Percentiles rank a stretch among this genome's conserved stretches.
These are phyloP conservation scores for Apotomis capreana DNA, from an alignment of 2,888 invertebrate species.

Conservation along the genomic window DNA sequence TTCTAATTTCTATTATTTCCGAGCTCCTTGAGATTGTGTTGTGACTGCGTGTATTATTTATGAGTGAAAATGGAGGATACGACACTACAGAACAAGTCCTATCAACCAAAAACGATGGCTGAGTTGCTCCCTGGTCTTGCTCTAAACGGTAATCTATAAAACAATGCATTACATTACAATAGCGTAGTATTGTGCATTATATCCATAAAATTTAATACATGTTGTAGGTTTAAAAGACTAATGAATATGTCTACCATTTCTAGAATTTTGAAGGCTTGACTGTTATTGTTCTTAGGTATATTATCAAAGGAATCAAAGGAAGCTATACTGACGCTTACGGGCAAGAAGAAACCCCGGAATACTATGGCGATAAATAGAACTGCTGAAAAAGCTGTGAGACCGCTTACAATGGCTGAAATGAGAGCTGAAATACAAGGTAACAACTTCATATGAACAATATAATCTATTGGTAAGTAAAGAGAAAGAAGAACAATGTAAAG, in stretches of 20 bases:
- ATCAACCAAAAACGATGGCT: constrained; percentile 62
- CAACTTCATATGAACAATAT: not conserved
- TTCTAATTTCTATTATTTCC: constrained; percentile 7
- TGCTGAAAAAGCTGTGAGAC: constrained; percentile 59
- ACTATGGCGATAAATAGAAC: constrained; percentile 57
- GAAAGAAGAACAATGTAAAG: no score
- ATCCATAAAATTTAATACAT: not conserved
- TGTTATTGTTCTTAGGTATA: constrained; percentile 56
- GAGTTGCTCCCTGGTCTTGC: constrained; percentile 67
- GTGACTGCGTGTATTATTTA: constrained; percentile 37
- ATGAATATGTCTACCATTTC: no score
- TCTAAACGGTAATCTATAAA: constrained; percentile 57
- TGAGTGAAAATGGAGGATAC: constrained; percentile 57
- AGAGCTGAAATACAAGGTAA: constrained; percentile 60
- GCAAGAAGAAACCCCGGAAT: constrained; percentile 59
- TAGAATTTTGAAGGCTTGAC: not conserved
- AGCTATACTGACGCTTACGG: constrained; percentile 56
- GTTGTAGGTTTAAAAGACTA: not conserved
- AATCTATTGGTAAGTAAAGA: no score
- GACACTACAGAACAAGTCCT: constrained; percentile 50
- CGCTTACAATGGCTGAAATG: constrained; percentile 70
- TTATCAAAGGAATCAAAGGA: constrained; percentile 63
- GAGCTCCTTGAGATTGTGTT: constrained; percentile 41
- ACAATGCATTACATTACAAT: not conserved
- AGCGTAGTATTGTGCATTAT: not conserved